Evolutionary conservation across 2,888 invertebrate genomes (phyloP), one percentile per base, ranked within the genome.

Genomic region (Tillus elongatus): DNA sequence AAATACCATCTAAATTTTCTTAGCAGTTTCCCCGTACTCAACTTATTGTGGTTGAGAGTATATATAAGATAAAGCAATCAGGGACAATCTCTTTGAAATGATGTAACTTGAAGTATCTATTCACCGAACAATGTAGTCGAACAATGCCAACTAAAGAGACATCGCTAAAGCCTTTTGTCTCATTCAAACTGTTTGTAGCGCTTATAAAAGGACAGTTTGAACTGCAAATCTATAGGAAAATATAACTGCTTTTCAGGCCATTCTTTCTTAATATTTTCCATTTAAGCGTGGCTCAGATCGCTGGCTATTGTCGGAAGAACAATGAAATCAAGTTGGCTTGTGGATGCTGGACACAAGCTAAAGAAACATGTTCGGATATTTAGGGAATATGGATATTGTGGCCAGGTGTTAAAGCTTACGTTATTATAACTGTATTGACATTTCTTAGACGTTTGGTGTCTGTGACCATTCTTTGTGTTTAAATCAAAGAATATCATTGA

Each of bases 51-150:
- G 49, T 41, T 40, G 50, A 39, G 43, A 55, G 51, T 52, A n/a
- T 6, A n/a, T 8, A 6, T 19, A 54, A 61, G 61, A 62, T 62
- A 63, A 64, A 61, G 61, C 63, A 63, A 63, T 63, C 62, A 55
- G 54, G 56, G 57, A 59, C 60, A 55, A 63, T 63, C 62, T 63
- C 61, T 63, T 60, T 54, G 62, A 61, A 60, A 63, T 62, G 63
- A 64, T 65, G 65, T 64, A 64, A 65, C 63, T 63, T 64, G 62
- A 64, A 63, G 64, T 63, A 63, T 64, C 63, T 54, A 63, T 64
- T 63, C 60, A 46, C 50, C 52, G 56, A 60, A 64, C 60, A 63
- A 61, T 60, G 52, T 49, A 44, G 39, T 36, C 47, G 52, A 59
- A 63, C 64, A 64, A 63, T 48, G 58, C 56, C 60, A 58, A 60